phyloP scores from a whole-genome alignment of 2,888 invertebrate genomes.

The Microchrysa polita region DNA sequence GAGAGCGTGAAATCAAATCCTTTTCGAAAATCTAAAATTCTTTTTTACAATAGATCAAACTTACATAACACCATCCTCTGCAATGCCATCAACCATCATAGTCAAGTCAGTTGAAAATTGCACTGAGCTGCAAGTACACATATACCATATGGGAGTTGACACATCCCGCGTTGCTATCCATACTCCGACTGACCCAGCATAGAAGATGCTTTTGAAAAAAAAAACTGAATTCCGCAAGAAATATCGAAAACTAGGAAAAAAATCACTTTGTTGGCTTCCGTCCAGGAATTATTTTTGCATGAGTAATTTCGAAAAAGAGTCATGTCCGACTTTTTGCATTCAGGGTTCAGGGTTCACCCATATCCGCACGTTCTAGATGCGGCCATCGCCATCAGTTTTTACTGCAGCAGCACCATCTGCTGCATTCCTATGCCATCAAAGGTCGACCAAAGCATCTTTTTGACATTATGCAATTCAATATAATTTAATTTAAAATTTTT shows the following conservation, averaged over 20 bases:
- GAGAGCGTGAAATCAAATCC: too few species aligned
- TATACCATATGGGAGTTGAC: background rate
- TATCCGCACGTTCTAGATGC: background rate
- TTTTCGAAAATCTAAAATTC: too few species aligned
- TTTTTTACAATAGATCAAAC: background rate
- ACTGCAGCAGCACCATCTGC: background rate
- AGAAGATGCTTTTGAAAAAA: too few species aligned
- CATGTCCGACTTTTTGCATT: conserved; percentile 1
- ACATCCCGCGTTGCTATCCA: conserved; percentile 8
- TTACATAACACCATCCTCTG: background rate
- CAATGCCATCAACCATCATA: too few species aligned
- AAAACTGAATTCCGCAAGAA: background rate
- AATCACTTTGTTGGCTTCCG: conserved; percentile 23
- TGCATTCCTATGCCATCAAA: background rate
- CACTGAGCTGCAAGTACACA: background rate
- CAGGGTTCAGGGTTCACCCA: background rate
- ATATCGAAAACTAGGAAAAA: conserved; percentile 5
- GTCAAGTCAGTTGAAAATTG: background rate
- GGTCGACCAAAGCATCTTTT: background rate
- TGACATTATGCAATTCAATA: conserved; percentile 7
- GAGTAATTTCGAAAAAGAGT: conserved; percentile 24
- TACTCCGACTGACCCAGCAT: background rate
- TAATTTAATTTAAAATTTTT: background rate
- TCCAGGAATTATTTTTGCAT: conserved; percentile 37
- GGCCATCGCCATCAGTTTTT: background rate